Evolutionary conservation across 2,888 invertebrate genomes (phyloP).

Genomic region (Thymelicus acteon): DNA sequence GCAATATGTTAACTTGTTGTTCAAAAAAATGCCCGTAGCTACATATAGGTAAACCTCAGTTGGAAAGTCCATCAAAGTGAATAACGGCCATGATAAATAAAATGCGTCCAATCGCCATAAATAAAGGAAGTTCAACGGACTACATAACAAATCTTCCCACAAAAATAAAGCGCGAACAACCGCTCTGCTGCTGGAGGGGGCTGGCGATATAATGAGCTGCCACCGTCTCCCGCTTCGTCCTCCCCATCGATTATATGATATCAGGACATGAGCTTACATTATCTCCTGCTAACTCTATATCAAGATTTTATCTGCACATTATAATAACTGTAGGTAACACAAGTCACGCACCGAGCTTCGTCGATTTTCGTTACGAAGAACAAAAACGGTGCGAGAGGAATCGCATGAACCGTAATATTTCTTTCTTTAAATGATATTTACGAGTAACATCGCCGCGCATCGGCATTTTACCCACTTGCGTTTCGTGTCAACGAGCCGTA

Average conservation of each 20-base stretch:
- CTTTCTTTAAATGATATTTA: constrained; percentile 7
- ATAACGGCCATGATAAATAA: constrained; percentile 36
- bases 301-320: neutral
- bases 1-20: too few relatives aligned
- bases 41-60: neutral
- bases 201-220: constrained; percentile 25
- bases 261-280: neutral
- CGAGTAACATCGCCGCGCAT: neutral
- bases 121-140: constrained; percentile 48
- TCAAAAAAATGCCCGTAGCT: too few relatives aligned
- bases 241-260: constrained; percentile 1
- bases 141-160: constrained; percentile 41
- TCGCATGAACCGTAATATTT: constrained; percentile 3
- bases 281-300: neutral
- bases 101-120: constrained; percentile 37
- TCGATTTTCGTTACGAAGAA: neutral
- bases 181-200: constrained; percentile 18
- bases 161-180: constrained; percentile 23
- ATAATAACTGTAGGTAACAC: neutral
- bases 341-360: neutral
- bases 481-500: constrained; percentile 2
- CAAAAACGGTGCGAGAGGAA: neutral
- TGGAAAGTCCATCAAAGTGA: neutral
- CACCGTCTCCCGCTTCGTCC: neutral
- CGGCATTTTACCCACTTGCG: neutral